A percentile compares a stretch with the other conserved stretches of the same genome.
These are phyloP conservation scores for Danio kyathit DNA, from an alignment of 2,797 vertebrate species.

Conservation along the genomic window DNA sequence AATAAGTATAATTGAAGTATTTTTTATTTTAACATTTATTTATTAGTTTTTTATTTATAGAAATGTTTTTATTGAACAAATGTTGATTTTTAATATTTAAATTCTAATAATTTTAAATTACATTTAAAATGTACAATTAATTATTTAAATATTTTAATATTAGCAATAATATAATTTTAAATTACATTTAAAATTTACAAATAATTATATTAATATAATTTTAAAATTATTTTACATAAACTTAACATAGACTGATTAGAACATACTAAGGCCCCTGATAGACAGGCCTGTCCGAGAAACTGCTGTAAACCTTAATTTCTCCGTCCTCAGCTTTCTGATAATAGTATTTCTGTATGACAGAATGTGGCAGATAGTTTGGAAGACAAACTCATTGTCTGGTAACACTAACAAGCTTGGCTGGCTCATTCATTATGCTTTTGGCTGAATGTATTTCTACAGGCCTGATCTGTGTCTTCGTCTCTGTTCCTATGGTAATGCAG, in stretches of 20 bases:
- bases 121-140: too few relatives aligned
- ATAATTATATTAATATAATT: neutral
- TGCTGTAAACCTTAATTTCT: neutral
- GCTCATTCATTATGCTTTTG: slow-evolving; percentile 19
- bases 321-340: slow-evolving; percentile 2
- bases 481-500: slow-evolving; percentile 47
- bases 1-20: too few relatives aligned
- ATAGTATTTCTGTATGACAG: slow-evolving; percentile 4
- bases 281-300: neutral
- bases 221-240: too few relatives aligned
- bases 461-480: slow-evolving; percentile 28
- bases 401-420: slow-evolving; percentile 38
- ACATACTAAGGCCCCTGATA: neutral
- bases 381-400: slow-evolving; percentile 36
- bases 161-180: too few relatives aligned
- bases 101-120: too few relatives aligned
- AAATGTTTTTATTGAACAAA: too few relatives aligned
- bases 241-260: neutral
- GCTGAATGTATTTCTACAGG: slow-evolving; percentile 23
- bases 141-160: too few relatives aligned
- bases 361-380: slow-evolving; percentile 14
- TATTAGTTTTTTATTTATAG: too few relatives aligned
- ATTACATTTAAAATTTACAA: neutral
- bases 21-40: too few relatives aligned
- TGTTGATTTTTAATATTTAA: too few relatives aligned